Conservation (phyloP, 2,797 vertebrate genomes). For the Chromobotia macracanthus region DNA sequence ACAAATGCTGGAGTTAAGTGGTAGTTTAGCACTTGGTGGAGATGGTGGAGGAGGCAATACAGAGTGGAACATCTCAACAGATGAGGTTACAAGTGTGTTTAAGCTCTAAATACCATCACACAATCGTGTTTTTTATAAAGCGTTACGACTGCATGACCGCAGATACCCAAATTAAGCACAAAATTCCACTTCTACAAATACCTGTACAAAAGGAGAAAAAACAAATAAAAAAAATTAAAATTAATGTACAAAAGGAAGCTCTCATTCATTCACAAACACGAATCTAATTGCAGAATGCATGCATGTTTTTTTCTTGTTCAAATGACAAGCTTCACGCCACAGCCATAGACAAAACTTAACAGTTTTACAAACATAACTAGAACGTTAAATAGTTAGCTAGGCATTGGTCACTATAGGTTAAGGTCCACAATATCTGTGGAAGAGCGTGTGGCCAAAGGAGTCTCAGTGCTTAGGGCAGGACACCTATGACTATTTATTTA, state of each 20-base stretch:
- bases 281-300: conserved; percentile 79
- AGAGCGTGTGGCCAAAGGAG: conserved; percentile 29
- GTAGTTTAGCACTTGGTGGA: conserved; percentile 51
- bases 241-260: conserved; percentile 65
- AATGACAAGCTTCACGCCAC: conserved; percentile 78
- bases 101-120: conserved; percentile 74
- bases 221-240: conserved; percentile 62
- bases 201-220: conserved; percentile 74
- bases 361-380: conserved; percentile 78
- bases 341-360: conserved; percentile 76
- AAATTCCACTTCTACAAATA: conserved; percentile 72
- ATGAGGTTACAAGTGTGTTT: conserved; percentile 80
- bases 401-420: conserved; percentile 62
- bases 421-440: conserved; percentile 29
- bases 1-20: not conserved
- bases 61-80: conserved; percentile 76
- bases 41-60: conserved; percentile 63
- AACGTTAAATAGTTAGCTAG: conserved; percentile 73
- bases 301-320: conserved; percentile 72
- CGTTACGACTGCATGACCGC: conserved; percentile 70
- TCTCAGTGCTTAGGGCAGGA: conserved; percentile 21
- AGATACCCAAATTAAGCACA: conserved; percentile 75
- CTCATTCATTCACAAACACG: conserved; percentile 78
- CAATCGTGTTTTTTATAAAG: conserved; percentile 70
- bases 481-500: conserved; percentile 2